phyloP scores from a whole-genome alignment of 1,140 invertebrate species.

The Drosophila kurseongensis region DNA sequence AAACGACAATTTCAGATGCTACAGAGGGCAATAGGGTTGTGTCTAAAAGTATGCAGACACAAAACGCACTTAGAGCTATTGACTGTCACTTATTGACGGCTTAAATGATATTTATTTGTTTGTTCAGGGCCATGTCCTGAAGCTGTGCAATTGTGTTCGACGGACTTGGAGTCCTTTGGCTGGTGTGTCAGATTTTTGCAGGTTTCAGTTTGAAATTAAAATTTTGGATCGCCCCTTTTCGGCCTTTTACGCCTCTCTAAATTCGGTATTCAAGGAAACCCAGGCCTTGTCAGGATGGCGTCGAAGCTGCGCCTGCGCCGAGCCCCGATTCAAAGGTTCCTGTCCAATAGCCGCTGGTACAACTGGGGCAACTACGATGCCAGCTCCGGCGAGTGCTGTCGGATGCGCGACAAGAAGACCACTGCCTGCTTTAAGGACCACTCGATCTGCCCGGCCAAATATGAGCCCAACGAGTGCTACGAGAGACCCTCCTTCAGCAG shows the following conservation, averaged over 20 bases:
- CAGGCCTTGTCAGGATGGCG: slow-evolving; percentile 9
- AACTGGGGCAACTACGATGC: slow-evolving; percentile 52
- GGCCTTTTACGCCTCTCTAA: background rate
- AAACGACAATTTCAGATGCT: too few relatives aligned
- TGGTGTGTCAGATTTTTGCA: background rate
- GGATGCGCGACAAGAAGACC: slow-evolving; percentile 7
- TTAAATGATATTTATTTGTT: too few relatives aligned
- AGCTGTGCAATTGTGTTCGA: background rate
- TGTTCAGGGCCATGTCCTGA: too few relatives aligned
- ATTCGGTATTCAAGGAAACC: background rate
- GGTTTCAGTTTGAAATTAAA: background rate
- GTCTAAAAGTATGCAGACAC: too few relatives aligned
- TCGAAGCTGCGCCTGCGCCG: background rate
- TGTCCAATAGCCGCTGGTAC: background rate
- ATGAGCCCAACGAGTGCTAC: background rate
- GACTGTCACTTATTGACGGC: too few relatives aligned
- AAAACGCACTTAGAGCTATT: too few relatives aligned
- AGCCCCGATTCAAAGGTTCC: background rate
- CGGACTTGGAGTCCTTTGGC: background rate
- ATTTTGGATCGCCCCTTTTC: background rate
- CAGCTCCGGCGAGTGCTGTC: slow-evolving; percentile 11
- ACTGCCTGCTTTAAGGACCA: background rate
- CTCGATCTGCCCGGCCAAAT: background rate
- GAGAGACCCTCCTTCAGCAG: accelerated
- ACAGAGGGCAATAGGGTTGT: too few relatives aligned